These are phyloP conservation scores for Phoxinus dragarum DNA, from an alignment of 2,797 vertebrate genomes.

Conservation along the genomic window DNA sequence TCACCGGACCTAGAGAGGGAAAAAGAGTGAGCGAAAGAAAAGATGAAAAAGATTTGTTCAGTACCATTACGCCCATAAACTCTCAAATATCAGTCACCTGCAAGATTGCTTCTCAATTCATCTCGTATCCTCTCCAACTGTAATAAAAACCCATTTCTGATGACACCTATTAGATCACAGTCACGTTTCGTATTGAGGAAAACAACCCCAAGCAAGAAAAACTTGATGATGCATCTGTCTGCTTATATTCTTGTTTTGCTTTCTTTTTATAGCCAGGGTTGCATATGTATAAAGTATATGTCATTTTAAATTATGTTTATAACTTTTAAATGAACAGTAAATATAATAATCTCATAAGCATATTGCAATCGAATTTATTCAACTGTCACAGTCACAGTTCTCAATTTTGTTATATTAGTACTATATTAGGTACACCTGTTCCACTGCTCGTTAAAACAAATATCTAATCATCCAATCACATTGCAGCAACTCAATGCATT, in stretches of 20 bases:
- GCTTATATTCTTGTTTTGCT: not conserved
- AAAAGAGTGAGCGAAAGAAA: not conserved
- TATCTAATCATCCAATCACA: no score
- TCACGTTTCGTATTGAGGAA: constrained; percentile 56
- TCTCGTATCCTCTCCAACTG: constrained; percentile 34
- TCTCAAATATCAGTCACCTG: constrained; percentile 9
- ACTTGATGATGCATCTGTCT: constrained; percentile 49
- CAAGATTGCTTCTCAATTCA: constrained; percentile 38
- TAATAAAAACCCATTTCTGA: constrained; percentile 41
- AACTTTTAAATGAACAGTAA: not conserved
- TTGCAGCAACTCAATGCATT: no score
- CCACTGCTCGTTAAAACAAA: no score
- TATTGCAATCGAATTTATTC: not conserved
- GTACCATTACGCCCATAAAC: constrained; percentile 19
- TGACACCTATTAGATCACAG: constrained; percentile 52
- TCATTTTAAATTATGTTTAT: not conserved
- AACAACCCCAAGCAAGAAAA: constrained; percentile 45
- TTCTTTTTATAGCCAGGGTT: not conserved
- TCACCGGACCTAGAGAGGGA: constrained; percentile 78
- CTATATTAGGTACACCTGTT: no score
- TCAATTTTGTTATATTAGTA: not conserved
- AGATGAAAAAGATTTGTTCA: constrained; percentile 40
- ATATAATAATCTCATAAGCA: not conserved
- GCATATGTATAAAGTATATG: not conserved
- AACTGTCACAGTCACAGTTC: not conserved